Base-by-base conservation (phyloP, 1,140 invertebrate species). In the Gryllus bimaculatus region DNA sequence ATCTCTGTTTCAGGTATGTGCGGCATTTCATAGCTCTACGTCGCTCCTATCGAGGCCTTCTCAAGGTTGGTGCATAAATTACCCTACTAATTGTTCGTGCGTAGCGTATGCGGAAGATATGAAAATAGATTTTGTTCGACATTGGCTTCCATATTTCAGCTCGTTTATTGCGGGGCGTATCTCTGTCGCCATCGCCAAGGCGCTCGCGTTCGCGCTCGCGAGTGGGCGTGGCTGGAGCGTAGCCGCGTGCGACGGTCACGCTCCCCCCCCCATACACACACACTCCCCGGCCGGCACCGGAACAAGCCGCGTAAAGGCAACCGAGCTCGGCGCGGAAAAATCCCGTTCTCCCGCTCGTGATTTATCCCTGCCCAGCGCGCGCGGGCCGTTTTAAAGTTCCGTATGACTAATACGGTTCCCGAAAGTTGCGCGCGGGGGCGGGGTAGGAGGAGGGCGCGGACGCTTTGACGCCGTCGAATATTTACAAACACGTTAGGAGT, bases 11-110 rank as follows among this genome's bases (percentile, higher is more conserved):
- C 26, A 39, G 26, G 26, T 39, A 39, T 39, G 26, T 39, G 26
- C 26, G 26, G 26, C 26, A 39, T 39, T 39, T 39, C 26, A 39
- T 39, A 39, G 26, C 26, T 39, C 26, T 39, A 39, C 26, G 26
- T 39, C 26, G 26, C 26, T 39, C 26, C 26, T 39, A 39, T 5
- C 1, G 26, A 10, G 54, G 18, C 54, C 2, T 7, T 66, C 18
- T 66, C 54, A 66, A 66, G 54, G 54, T 66, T 66, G 54, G 54
- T 66, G 54, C 18, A 66, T 66, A 66, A 66, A 66, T 66, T 66
- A 66, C 10, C 54, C 18, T 66, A 66, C 54, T 66, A 66, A 66
- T 66, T 66, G 54, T 3, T 2, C 54, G 18, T 18, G 54, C 18
- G 10, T 18, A 66, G 54, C 54, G 54, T 66, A 39, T 39, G 10